phyloP scores from a whole-genome alignment of 2,113 vertebrate species.

The Psettodes erumei region DNA sequence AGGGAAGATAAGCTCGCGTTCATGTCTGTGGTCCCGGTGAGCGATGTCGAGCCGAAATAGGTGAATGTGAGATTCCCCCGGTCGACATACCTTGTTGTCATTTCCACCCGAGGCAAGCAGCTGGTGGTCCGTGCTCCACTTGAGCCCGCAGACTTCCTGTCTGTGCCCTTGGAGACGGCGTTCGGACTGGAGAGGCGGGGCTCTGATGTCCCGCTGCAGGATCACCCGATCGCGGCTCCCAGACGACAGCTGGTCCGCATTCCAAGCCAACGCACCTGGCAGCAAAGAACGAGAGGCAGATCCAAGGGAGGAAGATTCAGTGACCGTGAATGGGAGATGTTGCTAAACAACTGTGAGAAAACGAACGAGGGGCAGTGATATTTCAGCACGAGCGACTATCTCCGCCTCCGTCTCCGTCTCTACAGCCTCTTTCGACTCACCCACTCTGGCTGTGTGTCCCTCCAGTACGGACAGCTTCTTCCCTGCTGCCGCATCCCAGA shows the following conservation, averaged over 20 bases:
- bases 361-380: background rate
- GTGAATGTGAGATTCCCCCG: background rate
- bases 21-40: background rate
- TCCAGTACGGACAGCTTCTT: slow-evolving; percentile 96
- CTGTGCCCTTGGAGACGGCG: slow-evolving; percentile 96
- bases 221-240: slow-evolving; percentile 97
- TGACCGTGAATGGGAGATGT: slow-evolving; percentile 4
- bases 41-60: background rate
- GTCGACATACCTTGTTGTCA: slow-evolving; percentile 91
- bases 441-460: slow-evolving; percentile 96
- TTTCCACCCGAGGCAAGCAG: slow-evolving; percentile 96
- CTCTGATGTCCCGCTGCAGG: slow-evolving; percentile 93
- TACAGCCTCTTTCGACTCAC: slow-evolving; percentile 81
- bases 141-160: slow-evolving; percentile 98
- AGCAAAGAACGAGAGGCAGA: background rate
- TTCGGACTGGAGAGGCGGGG: slow-evolving; percentile 93
- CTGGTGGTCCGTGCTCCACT: slow-evolving; percentile 99
- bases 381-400: background rate
- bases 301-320: slow-evolving; percentile 10
- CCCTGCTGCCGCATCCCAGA: slow-evolving; percentile 97
- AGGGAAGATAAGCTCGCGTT: background rate
- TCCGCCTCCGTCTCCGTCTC: background rate
- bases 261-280: slow-evolving; percentile 96
- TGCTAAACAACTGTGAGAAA: slow-evolving; percentile 15
- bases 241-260: slow-evolving; percentile 95